phyloP scores from a whole-genome alignment of 2,113 vertebrate species.

The Oenanthe melanoleuca region DNA sequence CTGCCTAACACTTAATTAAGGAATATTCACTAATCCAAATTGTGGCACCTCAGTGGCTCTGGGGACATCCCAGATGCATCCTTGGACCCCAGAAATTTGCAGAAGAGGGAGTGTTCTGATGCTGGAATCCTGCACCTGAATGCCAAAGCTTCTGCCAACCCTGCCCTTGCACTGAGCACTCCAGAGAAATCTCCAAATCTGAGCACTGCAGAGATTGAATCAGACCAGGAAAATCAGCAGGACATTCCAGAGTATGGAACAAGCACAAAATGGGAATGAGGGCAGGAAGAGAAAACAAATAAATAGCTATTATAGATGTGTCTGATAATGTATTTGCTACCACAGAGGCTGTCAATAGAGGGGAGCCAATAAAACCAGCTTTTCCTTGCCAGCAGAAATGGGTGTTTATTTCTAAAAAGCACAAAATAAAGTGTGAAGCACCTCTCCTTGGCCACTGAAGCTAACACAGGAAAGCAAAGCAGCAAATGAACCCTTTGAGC shows the following conservation, averaged over 20 bases:
- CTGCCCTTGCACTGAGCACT: not conserved
- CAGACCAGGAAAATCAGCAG: not conserved
- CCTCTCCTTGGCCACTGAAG: not conserved
- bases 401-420: not conserved
- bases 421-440: not conserved
- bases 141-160: not conserved
- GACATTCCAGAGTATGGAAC: not conserved
- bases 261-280: not conserved
- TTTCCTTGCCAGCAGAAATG: not conserved
- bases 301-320: not conserved
- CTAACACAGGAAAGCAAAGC: not conserved
- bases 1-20: rapidly evolving
- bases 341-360: not conserved
- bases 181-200: not conserved
- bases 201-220: not conserved
- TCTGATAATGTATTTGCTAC: not conserved
- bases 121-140: rapidly evolving
- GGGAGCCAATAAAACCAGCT: not conserved
- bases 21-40: not conserved
- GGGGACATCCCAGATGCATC: not conserved
- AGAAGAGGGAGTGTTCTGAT: rapidly evolving
- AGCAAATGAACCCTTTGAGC: not conserved
- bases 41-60: not conserved
- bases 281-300: not conserved
- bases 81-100: not conserved